Base-by-base conservation (phyloP, 92 coral and sea anemone species). In the Porites lobata region DNA sequence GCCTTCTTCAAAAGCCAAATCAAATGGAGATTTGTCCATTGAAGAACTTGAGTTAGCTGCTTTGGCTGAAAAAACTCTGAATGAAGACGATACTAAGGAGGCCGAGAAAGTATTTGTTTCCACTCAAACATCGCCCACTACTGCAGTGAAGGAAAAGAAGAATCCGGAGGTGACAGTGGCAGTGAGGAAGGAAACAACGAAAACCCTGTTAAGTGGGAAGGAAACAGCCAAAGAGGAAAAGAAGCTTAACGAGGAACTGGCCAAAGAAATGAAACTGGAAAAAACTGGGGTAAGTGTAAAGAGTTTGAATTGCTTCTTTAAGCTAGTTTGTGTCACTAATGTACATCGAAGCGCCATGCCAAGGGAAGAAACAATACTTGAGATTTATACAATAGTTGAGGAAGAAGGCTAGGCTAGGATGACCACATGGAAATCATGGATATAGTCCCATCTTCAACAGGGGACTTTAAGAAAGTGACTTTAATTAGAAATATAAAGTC, bases 21-120 rank as follows among this genome's bases (percentile, higher is more conserved):
- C 68, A 17, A 70, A 43, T 58, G 17, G 47, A 57, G 54, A 6
- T 9, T 17, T 82, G 69, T 54, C 86, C 58, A 52, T 32, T 57
- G 86, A 82, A 82, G 86, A 82, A 38, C 77, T 29, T 21, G 86
- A 82, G 26, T 69, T 82, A 20, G 78, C 69, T 26, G 69, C 58
- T 7, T 38, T 82, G 20, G 69, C 58, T 56, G 22, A 82, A 26
- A 57, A 56, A 10, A 50, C 47, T 14, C 19, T 69, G 71, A 56
- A 58, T 82, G 77, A 52, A 12, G 80, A 56, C 1, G 86, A 58
- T 26, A 70, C 70, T 6, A 13, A 58, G 38, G 86, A 32, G 20
- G 43, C 24, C 24, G 24, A 1, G 13, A 47, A 57, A 15, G 56
- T 77, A 13, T 7, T 10, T 17, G 20, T 52, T 12, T 19, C 78